phyloP scores from a whole-genome alignment of 2,888 invertebrate species.

The Synergus japonicus region DNA sequence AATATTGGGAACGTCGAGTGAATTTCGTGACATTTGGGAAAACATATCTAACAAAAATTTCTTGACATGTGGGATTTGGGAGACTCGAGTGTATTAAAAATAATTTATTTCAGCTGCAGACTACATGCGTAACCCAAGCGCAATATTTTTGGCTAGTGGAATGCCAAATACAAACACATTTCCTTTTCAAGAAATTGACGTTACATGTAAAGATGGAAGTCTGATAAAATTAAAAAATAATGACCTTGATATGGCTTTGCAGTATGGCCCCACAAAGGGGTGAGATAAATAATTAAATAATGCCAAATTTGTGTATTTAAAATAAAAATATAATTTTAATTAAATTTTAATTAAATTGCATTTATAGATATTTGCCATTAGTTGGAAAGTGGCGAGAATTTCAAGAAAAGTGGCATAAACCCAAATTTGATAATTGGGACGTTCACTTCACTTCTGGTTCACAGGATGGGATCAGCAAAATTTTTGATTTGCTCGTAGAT shows the following conservation, averaged over 20 bases:
- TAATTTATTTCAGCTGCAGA: conserved; percentile 54
- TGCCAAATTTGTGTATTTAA: conserved; percentile 11
- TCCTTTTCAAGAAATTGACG: conserved; percentile 81
- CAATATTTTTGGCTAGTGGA: conserved; percentile 83
- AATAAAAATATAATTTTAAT: background rate
- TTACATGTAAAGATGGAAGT: conserved; percentile 80
- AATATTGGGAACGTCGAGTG: too few species aligned
- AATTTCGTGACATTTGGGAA: too few species aligned
- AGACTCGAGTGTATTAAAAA: too few species aligned
- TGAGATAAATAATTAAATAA: conserved; percentile 64
- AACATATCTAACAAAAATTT: too few species aligned
- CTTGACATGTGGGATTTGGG: too few species aligned
- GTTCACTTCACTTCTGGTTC: conserved; percentile 85
- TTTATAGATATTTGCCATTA: conserved; percentile 80
- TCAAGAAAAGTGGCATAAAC: conserved; percentile 82
- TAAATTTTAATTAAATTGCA: background rate
- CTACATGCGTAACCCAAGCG: conserved; percentile 76
- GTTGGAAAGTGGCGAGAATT: conserved; percentile 81
- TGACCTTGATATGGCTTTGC: conserved; percentile 82
- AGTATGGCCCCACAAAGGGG: conserved; percentile 88
- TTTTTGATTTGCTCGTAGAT: conserved; percentile 84
- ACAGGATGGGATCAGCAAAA: conserved; percentile 86
- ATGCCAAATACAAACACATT: conserved; percentile 85
- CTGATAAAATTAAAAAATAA: conserved; percentile 79
- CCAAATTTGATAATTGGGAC: conserved; percentile 81